Evolutionary conservation across 2,113 vertebrate genomes (phyloP).

Genomic region (Phainopepla nitens): DNA sequence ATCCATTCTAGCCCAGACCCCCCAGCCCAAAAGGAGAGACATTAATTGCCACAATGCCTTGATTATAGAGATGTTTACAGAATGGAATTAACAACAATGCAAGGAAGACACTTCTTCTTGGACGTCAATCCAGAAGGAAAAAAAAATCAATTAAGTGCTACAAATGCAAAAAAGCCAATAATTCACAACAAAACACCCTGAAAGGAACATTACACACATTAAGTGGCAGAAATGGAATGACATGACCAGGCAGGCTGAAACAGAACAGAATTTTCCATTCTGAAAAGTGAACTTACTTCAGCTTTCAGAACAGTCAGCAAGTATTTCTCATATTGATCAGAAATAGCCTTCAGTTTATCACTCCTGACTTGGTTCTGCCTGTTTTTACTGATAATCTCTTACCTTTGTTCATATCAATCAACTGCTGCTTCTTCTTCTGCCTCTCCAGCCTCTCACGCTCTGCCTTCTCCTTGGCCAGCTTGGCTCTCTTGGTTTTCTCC

Average conservation of each 20-base stretch:
- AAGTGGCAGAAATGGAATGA: not conserved
- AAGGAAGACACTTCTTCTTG: not conserved
- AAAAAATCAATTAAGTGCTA: conserved; percentile 3
- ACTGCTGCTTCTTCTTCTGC: conserved; percentile 95
- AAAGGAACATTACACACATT: not conserved
- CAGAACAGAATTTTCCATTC: not conserved
- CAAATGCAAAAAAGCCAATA: not conserved
- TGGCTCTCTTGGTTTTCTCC: conserved; percentile 95
- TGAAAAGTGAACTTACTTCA: not conserved
- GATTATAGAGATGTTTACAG: conserved; percentile 29
- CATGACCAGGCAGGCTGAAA: not conserved
- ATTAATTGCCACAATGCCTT: not conserved
- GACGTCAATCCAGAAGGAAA: not conserved
- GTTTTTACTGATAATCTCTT: not conserved
- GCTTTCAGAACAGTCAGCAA: not conserved
- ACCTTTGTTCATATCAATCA: conserved; percentile 99
- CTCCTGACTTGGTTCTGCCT: not conserved
- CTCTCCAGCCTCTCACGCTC: conserved; percentile 92
- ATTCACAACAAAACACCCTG: not conserved
- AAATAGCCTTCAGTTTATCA: not conserved
- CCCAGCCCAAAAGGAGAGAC: not conserved
- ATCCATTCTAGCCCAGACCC: not conserved
- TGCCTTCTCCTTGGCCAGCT: conserved; percentile 95
- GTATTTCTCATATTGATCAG: not conserved
- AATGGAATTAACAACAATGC: conserved; percentile 30